Evolutionary conservation across 1,140 invertebrate genomes (phyloP), one percentile per base, ranked within the genome.

Genomic region (Plectrocnemia conspersa): DNA sequence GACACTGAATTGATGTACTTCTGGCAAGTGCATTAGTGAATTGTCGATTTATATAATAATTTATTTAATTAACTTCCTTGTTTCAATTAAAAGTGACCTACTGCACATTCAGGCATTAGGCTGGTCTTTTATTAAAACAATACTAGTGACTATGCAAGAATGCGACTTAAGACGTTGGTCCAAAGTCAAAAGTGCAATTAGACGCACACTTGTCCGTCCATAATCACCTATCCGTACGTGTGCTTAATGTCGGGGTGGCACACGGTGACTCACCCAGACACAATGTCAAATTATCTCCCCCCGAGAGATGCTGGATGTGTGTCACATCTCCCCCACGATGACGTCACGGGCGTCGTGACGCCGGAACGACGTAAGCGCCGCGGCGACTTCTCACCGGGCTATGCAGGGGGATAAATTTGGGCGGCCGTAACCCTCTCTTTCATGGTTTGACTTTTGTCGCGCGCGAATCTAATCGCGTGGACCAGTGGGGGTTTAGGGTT

Each of bases 271-370:
- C 50, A 41, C 50, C 27, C 38, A 32, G 35, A 46, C 58, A 55
- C 52, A 59, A 59, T 59, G 58, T 59, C 58, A 59, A 59, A 55
- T 55, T 55, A 47, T 59, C 58, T 59, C 52, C 44, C 50, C 18
- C 35, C 13, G 56, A n/a, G 56, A 52, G 58, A 59, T 59, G 52
- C 52, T 59, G 48, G 29, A 59, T 59, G 53, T 59, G 58, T 59
- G 58, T 59, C 58, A 59, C 52, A 42, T 48, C 50, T 15, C 54
- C 21, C 38, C 47, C 45, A 18, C 16, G 27, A 35, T 50, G 47
- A 50, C 47, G 47, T 50, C 47, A 50, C 35, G 21, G n/a, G 11
- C 11, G n/a, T n/a, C n/a, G n/a, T n/a, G n/a, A n/a, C n/a, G n/a
- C n/a, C n/a, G n/a, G n/a, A n/a, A n/a, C n/a, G n/a, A n/a, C n/a